Conservation (phyloP, 2,888 invertebrate species). For the Nephrotoma flavescens region DNA sequence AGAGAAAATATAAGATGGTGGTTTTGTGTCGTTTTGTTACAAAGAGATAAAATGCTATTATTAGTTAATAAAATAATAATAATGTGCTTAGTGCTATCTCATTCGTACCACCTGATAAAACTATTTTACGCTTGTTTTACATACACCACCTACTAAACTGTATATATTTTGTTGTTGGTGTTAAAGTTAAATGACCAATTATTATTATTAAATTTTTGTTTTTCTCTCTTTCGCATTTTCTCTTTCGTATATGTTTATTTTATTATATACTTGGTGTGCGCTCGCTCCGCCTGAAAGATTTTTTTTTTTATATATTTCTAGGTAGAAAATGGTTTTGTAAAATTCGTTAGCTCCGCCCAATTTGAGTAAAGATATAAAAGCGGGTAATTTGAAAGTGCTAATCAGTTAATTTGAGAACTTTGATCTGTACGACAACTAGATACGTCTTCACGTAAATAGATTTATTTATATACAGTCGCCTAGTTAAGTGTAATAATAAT, state of each 20-base stretch:
- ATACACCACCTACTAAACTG: not conserved
- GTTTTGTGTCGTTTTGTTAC: not conserved
- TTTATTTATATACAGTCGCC: not conserved
- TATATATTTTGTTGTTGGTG: not conserved
- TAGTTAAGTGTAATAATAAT: not conserved
- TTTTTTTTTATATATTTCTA: not conserved
- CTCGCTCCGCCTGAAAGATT: not conserved
- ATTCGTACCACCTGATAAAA: not conserved
- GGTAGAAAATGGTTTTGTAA: not conserved
- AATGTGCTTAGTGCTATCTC: not conserved
- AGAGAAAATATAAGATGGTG: not conserved
- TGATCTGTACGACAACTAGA: not conserved
- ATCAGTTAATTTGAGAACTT: slow-evolving; percentile 5
- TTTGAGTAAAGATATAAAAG: not conserved
- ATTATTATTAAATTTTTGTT: not conserved
- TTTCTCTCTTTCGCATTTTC: not conserved
- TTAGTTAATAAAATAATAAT: slow-evolving; percentile 3
- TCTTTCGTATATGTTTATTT: not conserved
- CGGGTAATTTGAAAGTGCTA: slow-evolving; percentile 6
- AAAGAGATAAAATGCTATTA: not conserved
- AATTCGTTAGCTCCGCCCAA: not conserved
- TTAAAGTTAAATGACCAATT: not conserved
- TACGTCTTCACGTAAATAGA: not conserved
- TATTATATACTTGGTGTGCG: not conserved
- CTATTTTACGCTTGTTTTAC: not conserved